Conservation (phyloP, 1,140 invertebrate species). For the Eulimnadia texana region DNA sequence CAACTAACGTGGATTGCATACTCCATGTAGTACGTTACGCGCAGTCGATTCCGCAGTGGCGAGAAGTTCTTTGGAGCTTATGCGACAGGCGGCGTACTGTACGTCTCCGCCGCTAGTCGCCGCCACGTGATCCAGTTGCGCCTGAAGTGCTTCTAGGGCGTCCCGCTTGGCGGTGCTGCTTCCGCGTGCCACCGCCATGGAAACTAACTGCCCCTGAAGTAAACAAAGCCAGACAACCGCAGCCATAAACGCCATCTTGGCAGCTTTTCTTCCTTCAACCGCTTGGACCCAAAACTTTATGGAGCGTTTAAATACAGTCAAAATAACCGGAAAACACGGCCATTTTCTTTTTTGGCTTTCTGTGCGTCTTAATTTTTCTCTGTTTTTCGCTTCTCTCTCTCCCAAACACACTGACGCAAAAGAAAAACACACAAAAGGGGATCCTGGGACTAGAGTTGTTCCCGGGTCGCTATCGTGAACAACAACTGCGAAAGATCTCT, state of each 20-base stretch:
- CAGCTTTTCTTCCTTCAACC: background rate
- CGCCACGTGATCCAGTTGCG: constrained; percentile 6
- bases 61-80: constrained; percentile 31
- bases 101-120: background rate
- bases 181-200: background rate
- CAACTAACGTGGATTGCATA: constrained; percentile 31
- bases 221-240: background rate
- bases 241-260: background rate
- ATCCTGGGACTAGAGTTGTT: too few relatives aligned
- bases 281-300: too few relatives aligned
- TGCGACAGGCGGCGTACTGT: constrained; percentile 28
- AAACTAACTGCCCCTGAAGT: background rate
- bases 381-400: too few relatives aligned
- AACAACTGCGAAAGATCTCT: too few relatives aligned
- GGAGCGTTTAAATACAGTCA: too few relatives aligned
- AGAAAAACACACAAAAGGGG: too few relatives aligned
- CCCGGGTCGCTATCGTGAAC: too few relatives aligned
- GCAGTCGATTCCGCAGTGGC: constrained; percentile 33
- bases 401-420: too few relatives aligned
- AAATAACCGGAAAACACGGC: background rate
- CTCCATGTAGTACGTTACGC: constrained; percentile 30
- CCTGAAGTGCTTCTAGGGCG: background rate
- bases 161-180: background rate
- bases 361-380: too few relatives aligned
- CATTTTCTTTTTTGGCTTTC: too few relatives aligned